Evolutionary conservation across 1,140 invertebrate species (phyloP), one percentile per base, ranked within the genome.

Genomic region (Drosophila sp.): DNA sequence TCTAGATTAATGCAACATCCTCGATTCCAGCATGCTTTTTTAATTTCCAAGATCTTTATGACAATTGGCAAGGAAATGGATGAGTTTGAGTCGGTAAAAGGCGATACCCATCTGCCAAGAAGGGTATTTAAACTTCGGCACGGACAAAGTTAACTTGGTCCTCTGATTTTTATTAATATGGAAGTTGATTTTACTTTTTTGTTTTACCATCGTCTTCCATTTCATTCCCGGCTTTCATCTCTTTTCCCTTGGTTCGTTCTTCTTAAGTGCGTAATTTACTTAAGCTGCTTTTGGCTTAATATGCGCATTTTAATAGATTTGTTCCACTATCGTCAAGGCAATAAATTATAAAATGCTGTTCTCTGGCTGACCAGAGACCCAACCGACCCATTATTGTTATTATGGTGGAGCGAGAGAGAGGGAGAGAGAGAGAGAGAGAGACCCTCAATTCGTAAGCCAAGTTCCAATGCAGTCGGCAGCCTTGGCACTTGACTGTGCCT

Each of bases 291-390:
- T 89, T 74, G 84, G 85, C 71, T 89, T 89, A 89, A 89, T 89
- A 89, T 89, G 84, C 84, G 84, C 84, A 85, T 90, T 90, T 90
- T 90, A 90, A 90, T 90, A 90, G 85, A 90, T 90, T 90, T 90
- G 85, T 90, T 90, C 85, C 85, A 90, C 85, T 90, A 90, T 90
- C 85, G 86, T 90, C 85, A 90, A 81, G 86, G 76, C 86, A 85
- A 90, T 90, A 90, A 90, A 90, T 90, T 90, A 89, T 87, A 87
- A 90, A 84, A 87, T 70, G 79, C 77, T 66, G 47, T 50, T 66
- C 65, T 60, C n/a, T 35, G 58, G 55, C 60, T 54, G 57, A 50
- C 44, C 56, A 55, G 56, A n/a, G 30, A 71, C 32, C 73, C 71
- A 40, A 40, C 71, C 64, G 44, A 25, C 23, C 44, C 44, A 50